Percentiles rank a stretch among this genome's conserved stretches.
Conservation (phyloP, 2,888 invertebrate species). For the Athrips mouffetella region DNA sequence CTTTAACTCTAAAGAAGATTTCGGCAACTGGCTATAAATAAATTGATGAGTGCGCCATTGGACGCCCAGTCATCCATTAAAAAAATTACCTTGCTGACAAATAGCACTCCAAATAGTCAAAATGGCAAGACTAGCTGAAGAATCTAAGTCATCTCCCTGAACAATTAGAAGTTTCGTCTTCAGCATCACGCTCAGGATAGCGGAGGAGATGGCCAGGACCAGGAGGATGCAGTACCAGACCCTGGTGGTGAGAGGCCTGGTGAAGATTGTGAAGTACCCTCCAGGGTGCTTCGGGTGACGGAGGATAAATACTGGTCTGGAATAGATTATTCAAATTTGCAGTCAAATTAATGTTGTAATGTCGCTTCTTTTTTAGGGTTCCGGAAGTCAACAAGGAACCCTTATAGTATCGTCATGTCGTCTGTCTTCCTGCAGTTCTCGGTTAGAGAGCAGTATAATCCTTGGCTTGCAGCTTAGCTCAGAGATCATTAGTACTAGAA, state of each 20-base stretch:
- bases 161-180: slow-evolving; percentile 31
- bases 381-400: too few relatives aligned
- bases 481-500: too few relatives aligned
- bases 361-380: too few relatives aligned
- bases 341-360: too few relatives aligned
- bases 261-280: slow-evolving; percentile 80
- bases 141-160: slow-evolving; percentile 42
- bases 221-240: slow-evolving; percentile 78
- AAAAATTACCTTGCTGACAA: slow-evolving; percentile 65
- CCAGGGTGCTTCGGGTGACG: slow-evolving; percentile 81
- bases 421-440: too few relatives aligned
- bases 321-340: slow-evolving; percentile 22
- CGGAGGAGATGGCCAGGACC: slow-evolving; percentile 42
- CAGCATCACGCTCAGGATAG: slow-evolving; percentile 41
- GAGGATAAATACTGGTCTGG: slow-evolving; percentile 82
- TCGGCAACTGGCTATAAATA: too few relatives aligned
- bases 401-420: too few relatives aligned
- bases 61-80: too few relatives aligned
- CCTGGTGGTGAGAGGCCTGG: slow-evolving; percentile 76
- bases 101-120: slow-evolving; percentile 65
- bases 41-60: too few relatives aligned
- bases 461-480: too few relatives aligned
- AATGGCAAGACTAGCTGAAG: slow-evolving; percentile 62
- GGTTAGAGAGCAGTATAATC: too few relatives aligned
- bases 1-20: too few relatives aligned